phyloP scores from a whole-genome alignment of 2,113 vertebrate species.

The Campylorhamphus procurvoides region DNA sequence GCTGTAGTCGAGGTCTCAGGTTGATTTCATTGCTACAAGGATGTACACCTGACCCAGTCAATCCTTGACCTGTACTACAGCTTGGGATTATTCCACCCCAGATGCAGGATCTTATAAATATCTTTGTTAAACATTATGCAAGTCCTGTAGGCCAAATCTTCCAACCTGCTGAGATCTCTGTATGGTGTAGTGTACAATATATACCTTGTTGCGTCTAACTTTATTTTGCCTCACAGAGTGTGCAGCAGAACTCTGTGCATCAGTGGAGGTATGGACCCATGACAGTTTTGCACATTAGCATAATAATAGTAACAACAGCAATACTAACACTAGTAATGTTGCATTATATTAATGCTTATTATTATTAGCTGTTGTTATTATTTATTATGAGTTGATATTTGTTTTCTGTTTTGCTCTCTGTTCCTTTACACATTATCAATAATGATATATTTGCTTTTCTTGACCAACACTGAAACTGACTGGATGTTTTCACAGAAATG shows the following conservation, averaged over 20 bases:
- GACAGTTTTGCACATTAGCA: background rate
- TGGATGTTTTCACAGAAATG: background rate
- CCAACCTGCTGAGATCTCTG: background rate
- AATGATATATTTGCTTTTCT: background rate
- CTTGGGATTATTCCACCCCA: background rate
- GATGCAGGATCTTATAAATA: background rate
- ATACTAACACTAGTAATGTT: too few relatives aligned
- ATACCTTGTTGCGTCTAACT: background rate
- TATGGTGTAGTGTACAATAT: background rate
- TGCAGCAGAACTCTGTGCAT: background rate
- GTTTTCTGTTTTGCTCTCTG: background rate
- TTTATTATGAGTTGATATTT: background rate
- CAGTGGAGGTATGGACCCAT: too few relatives aligned
- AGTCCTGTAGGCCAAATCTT: background rate
- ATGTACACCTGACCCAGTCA: background rate
- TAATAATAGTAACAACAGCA: background rate
- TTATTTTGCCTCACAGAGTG: background rate
- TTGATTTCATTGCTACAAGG: background rate
- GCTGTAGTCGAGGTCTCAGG: background rate
- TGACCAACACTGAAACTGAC: background rate
- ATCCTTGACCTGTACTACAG: background rate
- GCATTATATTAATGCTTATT: background rate
- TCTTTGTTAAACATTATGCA: background rate
- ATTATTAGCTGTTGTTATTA: background rate
- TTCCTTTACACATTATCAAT: background rate